These are phyloP conservation scores for Vespertilio murinus DNA, from an alignment of 2,797 vertebrate genomes.

Conservation along the genomic window DNA sequence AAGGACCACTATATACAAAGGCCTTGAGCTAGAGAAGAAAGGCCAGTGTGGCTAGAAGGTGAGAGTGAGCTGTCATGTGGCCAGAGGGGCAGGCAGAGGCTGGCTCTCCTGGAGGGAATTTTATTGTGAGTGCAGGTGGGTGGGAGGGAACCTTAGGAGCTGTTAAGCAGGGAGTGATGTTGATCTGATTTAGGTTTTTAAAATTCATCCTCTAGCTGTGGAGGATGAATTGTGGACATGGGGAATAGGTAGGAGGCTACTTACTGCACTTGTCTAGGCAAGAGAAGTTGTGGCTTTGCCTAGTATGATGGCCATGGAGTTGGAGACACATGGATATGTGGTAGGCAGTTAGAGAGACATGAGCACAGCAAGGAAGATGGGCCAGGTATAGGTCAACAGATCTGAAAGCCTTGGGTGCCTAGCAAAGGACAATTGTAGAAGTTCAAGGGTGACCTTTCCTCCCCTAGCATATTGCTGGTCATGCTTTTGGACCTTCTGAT, in stretches of 20 bases:
- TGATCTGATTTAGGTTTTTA: neutral
- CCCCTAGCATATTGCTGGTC: too few relatives aligned
- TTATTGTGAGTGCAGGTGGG: neutral
- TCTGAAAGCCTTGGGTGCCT: too few relatives aligned
- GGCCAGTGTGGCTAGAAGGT: neutral
- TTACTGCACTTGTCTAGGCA: neutral
- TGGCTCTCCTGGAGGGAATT: fast-evolving
- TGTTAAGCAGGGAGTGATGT: neutral
- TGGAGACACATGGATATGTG: neutral
- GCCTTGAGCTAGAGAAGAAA: neutral
- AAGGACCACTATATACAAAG: neutral
- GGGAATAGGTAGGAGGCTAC: neutral
- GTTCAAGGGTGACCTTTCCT: too few relatives aligned
- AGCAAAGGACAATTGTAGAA: too few relatives aligned
- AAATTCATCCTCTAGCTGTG: neutral
- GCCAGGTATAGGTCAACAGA: too few relatives aligned
- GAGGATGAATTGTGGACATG: neutral
- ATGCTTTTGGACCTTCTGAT: too few relatives aligned
- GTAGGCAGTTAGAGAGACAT: too few relatives aligned
- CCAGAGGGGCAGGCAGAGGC: neutral
- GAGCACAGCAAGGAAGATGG: too few relatives aligned
- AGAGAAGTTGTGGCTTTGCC: neutral
- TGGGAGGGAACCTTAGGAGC: neutral
- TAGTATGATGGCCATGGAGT: neutral
- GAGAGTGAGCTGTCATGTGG: neutral